phyloP scores from a whole-genome alignment of 23 tunicate species.

The Botrylloides violaceus region DNA sequence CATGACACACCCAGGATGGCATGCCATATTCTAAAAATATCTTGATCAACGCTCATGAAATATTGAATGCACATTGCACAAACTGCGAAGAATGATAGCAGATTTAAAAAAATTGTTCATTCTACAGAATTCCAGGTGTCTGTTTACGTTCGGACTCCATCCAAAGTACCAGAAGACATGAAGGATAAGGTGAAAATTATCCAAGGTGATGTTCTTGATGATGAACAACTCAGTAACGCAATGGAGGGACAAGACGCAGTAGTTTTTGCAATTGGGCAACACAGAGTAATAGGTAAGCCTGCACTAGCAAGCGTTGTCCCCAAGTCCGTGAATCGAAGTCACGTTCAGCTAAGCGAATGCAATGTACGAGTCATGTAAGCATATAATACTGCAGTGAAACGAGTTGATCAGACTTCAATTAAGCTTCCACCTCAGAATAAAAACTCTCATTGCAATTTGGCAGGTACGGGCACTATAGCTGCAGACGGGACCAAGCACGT shows the following conservation, averaged over 20 bases:
- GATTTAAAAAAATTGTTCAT: background rate
- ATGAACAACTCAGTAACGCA: conserved; percentile 44
- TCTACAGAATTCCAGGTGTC: conserved; percentile 6
- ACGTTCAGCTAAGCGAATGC: too few relatives aligned
- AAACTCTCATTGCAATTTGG: too few relatives aligned
- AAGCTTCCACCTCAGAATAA: too few relatives aligned
- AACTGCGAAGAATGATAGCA: background rate
- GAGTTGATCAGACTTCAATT: too few relatives aligned
- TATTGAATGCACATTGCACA: background rate
- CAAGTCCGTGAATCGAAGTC: too few relatives aligned
- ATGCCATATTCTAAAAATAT: too few relatives aligned
- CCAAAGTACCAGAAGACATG: conserved; percentile 12
- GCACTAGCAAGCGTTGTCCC: too few relatives aligned
- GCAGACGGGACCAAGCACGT: background rate
- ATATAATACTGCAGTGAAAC: too few relatives aligned
- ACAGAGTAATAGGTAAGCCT: conserved; percentile 25
- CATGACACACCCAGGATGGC: too few relatives aligned
- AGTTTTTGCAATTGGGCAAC: conserved; percentile 52
- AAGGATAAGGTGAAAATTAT: conserved; percentile 33
- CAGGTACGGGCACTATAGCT: background rate
- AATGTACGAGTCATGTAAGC: too few relatives aligned
- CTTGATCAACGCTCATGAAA: too few relatives aligned
- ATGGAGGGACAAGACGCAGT: conserved; percentile 64
- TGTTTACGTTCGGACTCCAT: conserved; percentile 13
- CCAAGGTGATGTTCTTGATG: conserved; percentile 49